A percentile compares a stretch with the other conserved stretches of the same genome.
Conservation (phyloP, 2,797 vertebrate species). For the Sebastes variabilis region DNA sequence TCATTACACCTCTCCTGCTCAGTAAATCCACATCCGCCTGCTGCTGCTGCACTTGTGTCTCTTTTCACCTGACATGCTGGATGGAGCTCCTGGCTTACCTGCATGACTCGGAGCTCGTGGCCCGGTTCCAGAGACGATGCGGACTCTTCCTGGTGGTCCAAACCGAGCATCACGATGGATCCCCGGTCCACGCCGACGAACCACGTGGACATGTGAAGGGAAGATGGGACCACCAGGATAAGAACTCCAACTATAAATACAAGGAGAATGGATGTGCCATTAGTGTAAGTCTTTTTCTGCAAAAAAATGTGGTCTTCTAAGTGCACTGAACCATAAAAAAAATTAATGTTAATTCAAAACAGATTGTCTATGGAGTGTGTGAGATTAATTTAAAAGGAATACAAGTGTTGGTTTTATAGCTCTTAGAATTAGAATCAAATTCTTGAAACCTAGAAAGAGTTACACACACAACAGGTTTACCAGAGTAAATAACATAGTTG, state of each 20-base stretch:
- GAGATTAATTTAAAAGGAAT: background rate
- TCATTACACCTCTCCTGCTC: background rate
- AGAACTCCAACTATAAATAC: slow-evolving; percentile 51
- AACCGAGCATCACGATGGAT: background rate
- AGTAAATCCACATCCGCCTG: background rate
- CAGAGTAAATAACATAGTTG: background rate
- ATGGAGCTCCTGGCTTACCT: slow-evolving; percentile 73
- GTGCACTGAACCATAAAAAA: background rate
- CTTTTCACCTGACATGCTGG: slow-evolving; percentile 35
- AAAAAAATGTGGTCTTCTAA: background rate
- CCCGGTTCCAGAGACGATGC: slow-evolving; percentile 90
- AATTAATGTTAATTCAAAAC: background rate
- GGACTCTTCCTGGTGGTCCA: slow-evolving; percentile 78
- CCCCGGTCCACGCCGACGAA: background rate
- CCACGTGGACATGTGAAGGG: slow-evolving; percentile 10
- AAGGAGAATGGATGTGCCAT: slow-evolving; percentile 13
- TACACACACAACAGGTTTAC: background rate
- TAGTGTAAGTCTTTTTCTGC: slow-evolving; percentile 52
- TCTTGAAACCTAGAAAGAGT: background rate
- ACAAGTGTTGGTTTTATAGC: background rate
- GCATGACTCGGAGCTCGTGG: slow-evolving; percentile 87
- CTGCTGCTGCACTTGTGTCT: background rate
- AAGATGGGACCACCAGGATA: slow-evolving; percentile 39
- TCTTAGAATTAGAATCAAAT: background rate
- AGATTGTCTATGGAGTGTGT: background rate